Conservation (phyloP, 1,140 invertebrate species). For the Cydia pomonella region DNA sequence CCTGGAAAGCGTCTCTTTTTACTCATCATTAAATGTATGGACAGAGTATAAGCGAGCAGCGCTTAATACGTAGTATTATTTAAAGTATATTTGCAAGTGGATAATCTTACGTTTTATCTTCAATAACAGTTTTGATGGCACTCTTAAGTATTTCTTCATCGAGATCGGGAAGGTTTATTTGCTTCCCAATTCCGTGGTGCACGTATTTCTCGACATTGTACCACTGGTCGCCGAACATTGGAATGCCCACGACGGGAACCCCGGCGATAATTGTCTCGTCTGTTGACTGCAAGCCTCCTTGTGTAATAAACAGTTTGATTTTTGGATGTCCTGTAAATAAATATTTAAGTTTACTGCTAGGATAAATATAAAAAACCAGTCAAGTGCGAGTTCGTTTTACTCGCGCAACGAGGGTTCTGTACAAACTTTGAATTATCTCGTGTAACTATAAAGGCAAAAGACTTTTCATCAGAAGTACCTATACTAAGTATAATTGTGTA, state of each 20-base stretch:
- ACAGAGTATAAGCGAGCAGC: too few species aligned
- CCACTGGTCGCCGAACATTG: conserved; percentile 51
- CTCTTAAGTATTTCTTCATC: conserved; percentile 38
- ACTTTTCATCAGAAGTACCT: too few species aligned
- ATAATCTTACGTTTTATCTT: conserved; percentile 34
- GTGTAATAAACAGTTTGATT: conserved; percentile 80
- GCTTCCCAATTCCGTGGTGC: conserved; percentile 36
- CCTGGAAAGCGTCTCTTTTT: too few species aligned
- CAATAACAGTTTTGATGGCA: conserved; percentile 15
- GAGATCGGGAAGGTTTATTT: conserved; percentile 37
- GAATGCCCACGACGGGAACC: conserved; percentile 77
- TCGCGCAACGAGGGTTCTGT: too few species aligned
- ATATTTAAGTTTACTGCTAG: background rate
- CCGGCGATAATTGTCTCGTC: conserved; percentile 79
- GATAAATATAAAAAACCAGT: too few species aligned
- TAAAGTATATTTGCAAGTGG: too few species aligned
- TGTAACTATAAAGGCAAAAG: too few species aligned
- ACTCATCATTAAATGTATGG: too few species aligned
- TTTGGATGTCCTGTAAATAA: conserved; percentile 73
- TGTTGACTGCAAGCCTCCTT: conserved; percentile 81
- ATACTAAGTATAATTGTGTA: too few species aligned
- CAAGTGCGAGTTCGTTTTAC: too few species aligned
- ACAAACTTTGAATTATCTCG: too few species aligned
- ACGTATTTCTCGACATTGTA: conserved; percentile 42
- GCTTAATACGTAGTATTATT: too few species aligned